These are phyloP conservation scores for Phaetusa simplex DNA, from an alignment of 2,113 vertebrate species.

Conservation along the genomic window DNA sequence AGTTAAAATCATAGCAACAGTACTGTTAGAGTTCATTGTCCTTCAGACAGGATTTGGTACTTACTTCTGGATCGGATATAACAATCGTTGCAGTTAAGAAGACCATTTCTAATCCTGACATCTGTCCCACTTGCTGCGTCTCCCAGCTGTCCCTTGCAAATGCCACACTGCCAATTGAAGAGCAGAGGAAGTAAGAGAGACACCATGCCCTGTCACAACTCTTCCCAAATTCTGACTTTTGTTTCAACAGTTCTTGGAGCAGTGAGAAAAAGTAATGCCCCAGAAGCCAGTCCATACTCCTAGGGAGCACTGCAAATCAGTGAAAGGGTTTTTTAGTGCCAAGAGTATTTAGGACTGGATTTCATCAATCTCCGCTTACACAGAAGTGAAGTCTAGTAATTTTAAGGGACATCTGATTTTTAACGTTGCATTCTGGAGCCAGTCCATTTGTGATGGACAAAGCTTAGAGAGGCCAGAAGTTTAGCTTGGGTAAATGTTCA, in stretches of 20 bases:
- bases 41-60: constrained; percentile 30
- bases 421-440: not conserved
- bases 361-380: not conserved
- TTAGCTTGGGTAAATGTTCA: not conserved
- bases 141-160: constrained; percentile 94
- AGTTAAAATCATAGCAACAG: not conserved
- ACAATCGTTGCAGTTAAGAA: constrained; percentile 96
- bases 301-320: not conserved
- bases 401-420: not conserved
- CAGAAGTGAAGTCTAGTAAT: not conserved
- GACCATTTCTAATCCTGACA: constrained; percentile 92
- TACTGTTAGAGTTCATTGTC: not conserved
- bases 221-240: not conserved
- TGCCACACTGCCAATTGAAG: constrained; percentile 82
- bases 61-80: constrained; percentile 94
- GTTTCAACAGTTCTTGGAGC: not conserved
- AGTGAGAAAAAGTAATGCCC: not conserved
- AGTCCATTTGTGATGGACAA: not conserved
- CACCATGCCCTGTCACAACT: not conserved
- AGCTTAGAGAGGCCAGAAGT: not conserved
- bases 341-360: not conserved
- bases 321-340: not conserved
- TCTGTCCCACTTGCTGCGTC: constrained; percentile 92
- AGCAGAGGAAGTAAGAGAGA: not conserved
- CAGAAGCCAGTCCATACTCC: not conserved